Evolutionary conservation across 2,113 vertebrate genomes (phyloP).

Genomic region (Tachycineta bicolor): DNA sequence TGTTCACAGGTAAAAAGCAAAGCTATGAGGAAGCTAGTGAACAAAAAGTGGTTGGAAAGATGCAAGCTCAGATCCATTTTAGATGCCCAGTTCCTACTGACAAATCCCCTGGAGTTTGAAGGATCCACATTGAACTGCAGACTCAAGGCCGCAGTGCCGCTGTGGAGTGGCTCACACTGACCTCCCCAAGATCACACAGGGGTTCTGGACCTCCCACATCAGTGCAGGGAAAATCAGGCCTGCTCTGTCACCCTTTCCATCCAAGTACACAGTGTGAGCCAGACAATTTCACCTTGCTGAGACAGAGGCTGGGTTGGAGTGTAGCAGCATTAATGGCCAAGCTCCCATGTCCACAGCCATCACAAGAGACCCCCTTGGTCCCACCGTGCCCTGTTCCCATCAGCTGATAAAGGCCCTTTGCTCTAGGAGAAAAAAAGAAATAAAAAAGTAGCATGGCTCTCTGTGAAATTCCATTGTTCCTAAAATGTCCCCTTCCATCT

Average conservation of each 20-base stretch:
- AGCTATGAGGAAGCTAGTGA: neutral
- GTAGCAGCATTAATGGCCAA: neutral
- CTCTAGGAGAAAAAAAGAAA: neutral
- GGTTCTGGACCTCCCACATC: neutral
- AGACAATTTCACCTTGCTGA: neutral
- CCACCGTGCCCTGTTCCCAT: neutral
- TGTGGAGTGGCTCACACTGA: neutral
- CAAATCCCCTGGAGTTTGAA: neutral
- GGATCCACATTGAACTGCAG: neutral
- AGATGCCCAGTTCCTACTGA: neutral
- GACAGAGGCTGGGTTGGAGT: neutral
- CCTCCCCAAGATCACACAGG: neutral
- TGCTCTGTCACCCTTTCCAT: neutral
- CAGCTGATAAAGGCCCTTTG: neutral
- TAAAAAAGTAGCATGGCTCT: neutral
- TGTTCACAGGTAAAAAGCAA: neutral
- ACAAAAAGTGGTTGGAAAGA: neutral
- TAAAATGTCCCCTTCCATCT: neutral
- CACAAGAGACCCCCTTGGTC: neutral
- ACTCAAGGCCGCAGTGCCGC: fast-evolving
- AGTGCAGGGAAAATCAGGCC: neutral
- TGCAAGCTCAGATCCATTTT: neutral
- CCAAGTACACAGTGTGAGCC: neutral
- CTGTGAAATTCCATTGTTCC: neutral
- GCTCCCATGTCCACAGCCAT: neutral